A percentile compares a stretch with the other conserved stretches of the same genome.
Evolutionary conservation across 2,113 vertebrate genomes (phyloP).

Genomic region (Hemiscyllium ocellatum): DNA sequence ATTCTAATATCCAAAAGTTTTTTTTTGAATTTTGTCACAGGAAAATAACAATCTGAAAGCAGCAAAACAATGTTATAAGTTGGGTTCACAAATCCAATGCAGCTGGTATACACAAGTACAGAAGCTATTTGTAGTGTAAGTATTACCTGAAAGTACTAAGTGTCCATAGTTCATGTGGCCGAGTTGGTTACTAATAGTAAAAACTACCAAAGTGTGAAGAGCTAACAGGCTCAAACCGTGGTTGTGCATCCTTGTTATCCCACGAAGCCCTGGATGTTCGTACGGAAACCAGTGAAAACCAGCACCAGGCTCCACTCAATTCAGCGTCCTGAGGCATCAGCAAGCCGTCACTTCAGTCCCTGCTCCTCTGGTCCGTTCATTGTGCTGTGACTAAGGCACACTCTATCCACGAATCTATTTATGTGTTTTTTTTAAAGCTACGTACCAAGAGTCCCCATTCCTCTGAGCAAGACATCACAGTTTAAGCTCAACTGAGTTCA

Average conservation of each 20-base stretch:
- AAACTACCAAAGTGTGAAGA: slow-evolving; percentile 30
- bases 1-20: background rate
- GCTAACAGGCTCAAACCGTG: slow-evolving; percentile 36
- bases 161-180: slow-evolving; percentile 36
- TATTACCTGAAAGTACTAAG: slow-evolving; percentile 34
- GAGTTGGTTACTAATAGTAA: slow-evolving; percentile 35
- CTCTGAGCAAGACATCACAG: slow-evolving; percentile 42
- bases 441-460: slow-evolving; percentile 42
- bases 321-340: slow-evolving; percentile 34
- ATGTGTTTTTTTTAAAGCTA: background rate
- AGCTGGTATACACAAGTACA: slow-evolving; percentile 23
- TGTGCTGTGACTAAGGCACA: slow-evolving; percentile 35
- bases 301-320: slow-evolving; percentile 24
- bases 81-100: slow-evolving; percentile 29
- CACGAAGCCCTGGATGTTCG: slow-evolving; percentile 28
- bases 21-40: background rate
- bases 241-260: slow-evolving; percentile 35
- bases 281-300: slow-evolving; percentile 29
- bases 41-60: slow-evolving; percentile 21
- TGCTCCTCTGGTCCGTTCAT: slow-evolving; percentile 33
- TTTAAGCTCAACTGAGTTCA: background rate
- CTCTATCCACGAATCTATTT: slow-evolving; percentile 36
- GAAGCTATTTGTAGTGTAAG: slow-evolving; percentile 22
- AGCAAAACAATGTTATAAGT: slow-evolving; percentile 1
- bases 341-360: slow-evolving; percentile 29